Conservation (phyloP, 2,113 vertebrate species). For the Semicossyphus pulcher region DNA sequence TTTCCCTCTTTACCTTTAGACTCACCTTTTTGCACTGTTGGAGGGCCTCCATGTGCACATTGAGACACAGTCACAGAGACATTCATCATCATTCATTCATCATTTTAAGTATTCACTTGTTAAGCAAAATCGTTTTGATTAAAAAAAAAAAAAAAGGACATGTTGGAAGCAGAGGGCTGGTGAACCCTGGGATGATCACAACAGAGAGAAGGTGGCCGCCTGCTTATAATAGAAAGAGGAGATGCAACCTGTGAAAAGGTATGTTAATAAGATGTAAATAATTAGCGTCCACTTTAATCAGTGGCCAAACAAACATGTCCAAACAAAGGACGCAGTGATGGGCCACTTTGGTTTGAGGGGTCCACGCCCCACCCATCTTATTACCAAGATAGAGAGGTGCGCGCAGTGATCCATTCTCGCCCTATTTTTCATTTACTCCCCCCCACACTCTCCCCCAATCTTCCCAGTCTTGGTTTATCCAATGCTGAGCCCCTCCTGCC, state of each 20-base stretch:
- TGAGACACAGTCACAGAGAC: background rate
- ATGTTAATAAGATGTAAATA: background rate
- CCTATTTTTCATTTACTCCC: conserved; percentile 10
- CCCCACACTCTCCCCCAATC: conserved; percentile 28
- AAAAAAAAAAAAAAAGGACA: no score
- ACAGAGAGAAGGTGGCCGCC: no score
- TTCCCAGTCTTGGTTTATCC: conserved; percentile 41
- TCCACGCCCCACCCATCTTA: conserved; percentile 28
- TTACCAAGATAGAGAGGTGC: conserved; percentile 45
- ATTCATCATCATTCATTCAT: no score
- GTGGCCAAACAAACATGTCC: conserved; percentile 6
- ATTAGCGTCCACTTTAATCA: conserved; percentile 13
- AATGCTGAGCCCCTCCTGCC: conserved; percentile 35
- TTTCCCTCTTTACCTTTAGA: conserved; percentile 50
- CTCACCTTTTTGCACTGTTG: conserved; percentile 31
- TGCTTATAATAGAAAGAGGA: background rate
- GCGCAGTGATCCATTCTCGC: conserved; percentile 19
- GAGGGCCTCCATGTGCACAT: background rate
- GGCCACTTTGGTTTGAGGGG: conserved; percentile 8
- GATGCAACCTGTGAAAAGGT: background rate
- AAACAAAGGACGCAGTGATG: conserved; percentile 35
- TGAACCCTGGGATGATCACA: no score
- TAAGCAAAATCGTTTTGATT: no score
- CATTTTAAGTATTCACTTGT: no score
- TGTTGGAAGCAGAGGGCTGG: no score